phyloP scores from a whole-genome alignment of 2,797 vertebrate genomes.

The Novumbra hubbsi region DNA sequence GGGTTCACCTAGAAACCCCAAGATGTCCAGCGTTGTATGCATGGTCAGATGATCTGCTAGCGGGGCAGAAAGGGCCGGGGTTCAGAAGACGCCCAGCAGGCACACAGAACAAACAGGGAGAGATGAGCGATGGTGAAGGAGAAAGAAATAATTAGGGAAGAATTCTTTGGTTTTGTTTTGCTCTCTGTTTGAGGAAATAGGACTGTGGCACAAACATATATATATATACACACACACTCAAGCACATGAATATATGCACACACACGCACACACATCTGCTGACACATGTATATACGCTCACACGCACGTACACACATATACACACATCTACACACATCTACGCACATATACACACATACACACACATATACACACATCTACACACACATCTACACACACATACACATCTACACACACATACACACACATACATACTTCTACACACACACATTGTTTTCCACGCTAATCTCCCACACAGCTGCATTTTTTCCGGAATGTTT shows the following conservation, averaged over 20 bases:
- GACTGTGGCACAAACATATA: constrained; percentile 22
- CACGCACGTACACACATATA: no score
- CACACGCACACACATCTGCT: constrained; percentile 17
- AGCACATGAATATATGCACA: constrained; percentile 6
- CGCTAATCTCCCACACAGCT: constrained; percentile 56
- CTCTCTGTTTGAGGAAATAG: constrained; percentile 58
- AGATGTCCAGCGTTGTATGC: background rate
- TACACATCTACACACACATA: no score
- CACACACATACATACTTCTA: constrained; percentile 5
- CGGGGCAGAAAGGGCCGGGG: background rate
- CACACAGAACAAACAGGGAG: background rate
- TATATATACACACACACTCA: background rate
- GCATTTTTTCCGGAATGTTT: constrained; percentile 49
- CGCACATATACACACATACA: no score
- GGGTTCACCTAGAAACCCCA: background rate
- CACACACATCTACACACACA: no score
- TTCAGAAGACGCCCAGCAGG: constrained; percentile 4
- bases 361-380: no score
- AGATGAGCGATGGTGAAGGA: constrained; percentile 16
- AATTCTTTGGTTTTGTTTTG: constrained; percentile 54
- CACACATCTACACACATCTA: no score
- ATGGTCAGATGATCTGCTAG: background rate
- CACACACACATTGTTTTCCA: constrained; percentile 24
- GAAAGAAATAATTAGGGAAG: constrained; percentile 13
- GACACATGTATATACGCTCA: background rate